Conservation (phyloP, 1,140 invertebrate genomes). For the Cotesia vestalis region DNA sequence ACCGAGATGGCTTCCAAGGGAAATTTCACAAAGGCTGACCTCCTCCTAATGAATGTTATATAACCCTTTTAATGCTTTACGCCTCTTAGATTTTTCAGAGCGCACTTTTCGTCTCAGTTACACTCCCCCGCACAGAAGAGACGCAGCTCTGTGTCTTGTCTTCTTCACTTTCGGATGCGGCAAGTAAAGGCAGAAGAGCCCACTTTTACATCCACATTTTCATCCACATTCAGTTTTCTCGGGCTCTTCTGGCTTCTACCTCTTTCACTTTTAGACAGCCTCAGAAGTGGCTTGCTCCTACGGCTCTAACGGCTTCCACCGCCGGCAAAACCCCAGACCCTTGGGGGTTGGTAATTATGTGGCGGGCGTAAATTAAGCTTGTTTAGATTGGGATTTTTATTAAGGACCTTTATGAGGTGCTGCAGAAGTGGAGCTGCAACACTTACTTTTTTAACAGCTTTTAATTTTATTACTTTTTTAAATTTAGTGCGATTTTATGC, state of each 20-base stretch:
- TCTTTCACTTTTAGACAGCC: conserved; percentile 43
- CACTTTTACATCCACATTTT: conserved; percentile 17
- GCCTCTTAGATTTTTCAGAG: conserved; percentile 67
- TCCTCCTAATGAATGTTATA: conserved; percentile 66
- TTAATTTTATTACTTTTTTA: conserved; percentile 1
- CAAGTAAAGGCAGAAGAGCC: not conserved
- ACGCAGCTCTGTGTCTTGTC: conserved; percentile 18
- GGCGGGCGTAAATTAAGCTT: conserved; percentile 68
- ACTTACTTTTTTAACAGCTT: conserved; percentile 27
- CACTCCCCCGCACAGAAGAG: not conserved
- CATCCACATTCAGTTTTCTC: not conserved
- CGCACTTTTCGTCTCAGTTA: conserved; percentile 44
- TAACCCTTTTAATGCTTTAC: conserved; percentile 68
- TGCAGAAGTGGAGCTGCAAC: conserved; percentile 54
- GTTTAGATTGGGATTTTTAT: conserved; percentile 68
- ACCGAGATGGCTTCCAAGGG: conserved; percentile 51
- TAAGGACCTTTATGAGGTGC: conserved; percentile 60
- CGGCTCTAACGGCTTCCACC: too few species aligned
- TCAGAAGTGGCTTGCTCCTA: conserved; percentile 43
- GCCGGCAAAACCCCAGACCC: conserved; percentile 19
- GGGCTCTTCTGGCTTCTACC: conserved; percentile 27
- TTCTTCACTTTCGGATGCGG: conserved; percentile 19
- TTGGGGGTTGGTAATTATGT: conserved; percentile 64
- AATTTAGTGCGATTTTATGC: too few species aligned
- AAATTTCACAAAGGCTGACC: conserved; percentile 66